These are phyloP conservation scores for Kobus ellipsiprymnus DNA, from an alignment of 2,113 vertebrate species.

Conservation along the genomic window DNA sequence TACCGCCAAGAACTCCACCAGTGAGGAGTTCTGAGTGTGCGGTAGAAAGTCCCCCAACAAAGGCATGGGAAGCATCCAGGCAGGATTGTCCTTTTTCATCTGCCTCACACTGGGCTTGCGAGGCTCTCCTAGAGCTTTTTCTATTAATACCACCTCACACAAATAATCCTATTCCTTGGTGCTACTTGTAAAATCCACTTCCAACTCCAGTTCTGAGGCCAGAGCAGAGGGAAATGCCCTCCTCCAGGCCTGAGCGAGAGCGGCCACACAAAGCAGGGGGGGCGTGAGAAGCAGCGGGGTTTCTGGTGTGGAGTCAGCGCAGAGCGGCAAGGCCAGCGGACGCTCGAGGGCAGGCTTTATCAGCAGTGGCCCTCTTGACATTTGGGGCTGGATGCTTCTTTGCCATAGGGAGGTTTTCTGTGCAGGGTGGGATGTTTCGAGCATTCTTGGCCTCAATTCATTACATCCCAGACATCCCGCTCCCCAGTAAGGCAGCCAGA, in stretches of 20 bases:
- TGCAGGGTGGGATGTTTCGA: neutral
- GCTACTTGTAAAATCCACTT: neutral
- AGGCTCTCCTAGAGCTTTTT: neutral
- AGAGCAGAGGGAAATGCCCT: neutral
- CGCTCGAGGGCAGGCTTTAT: neutral
- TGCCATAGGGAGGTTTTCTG: neutral
- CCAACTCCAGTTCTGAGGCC: neutral
- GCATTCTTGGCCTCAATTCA: neutral
- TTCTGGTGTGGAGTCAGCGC: neutral
- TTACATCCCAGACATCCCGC: accelerated
- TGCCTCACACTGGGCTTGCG: neutral
- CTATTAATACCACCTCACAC: neutral
- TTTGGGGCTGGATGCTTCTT: neutral
- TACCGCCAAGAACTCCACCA: neutral
- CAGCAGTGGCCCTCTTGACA: too few species aligned
- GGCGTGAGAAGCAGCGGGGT: accelerated
- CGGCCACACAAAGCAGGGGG: neutral
- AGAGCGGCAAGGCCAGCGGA: neutral
- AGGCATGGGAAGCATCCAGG: neutral
- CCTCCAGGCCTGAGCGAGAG: neutral
- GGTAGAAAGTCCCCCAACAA: neutral
- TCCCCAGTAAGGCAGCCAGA: neutral
- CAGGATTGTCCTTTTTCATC: neutral
- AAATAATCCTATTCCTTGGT: neutral
- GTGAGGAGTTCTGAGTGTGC: neutral